Base-by-base conservation (phyloP, 92 coral and sea anemone genomes). In the Desmophyllum pertusum region DNA sequence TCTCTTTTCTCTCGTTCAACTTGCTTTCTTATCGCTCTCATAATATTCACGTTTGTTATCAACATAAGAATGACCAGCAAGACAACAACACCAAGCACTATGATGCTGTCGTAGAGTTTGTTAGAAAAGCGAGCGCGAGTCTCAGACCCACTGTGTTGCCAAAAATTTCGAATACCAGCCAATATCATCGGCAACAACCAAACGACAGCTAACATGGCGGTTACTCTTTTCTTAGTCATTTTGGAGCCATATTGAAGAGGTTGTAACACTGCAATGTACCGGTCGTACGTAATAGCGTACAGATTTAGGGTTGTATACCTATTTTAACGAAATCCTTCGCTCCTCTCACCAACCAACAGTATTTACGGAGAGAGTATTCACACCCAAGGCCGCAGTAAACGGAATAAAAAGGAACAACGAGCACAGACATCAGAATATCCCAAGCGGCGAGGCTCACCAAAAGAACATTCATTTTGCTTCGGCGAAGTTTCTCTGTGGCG, bases 261-360 rank as follows among this genome's bases (percentile, higher is more conserved):
- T 9, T 73, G 69, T n/a, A 90, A 71, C 7, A 90, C 93, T 1
- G 93, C 93, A n/a, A 76, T 74, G 78, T 86, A 76, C 40, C 93
- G 90, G 42, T 90, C 93, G 52, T 86, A 90, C 41, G 86, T 90
- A 23, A 89, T 89, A 38, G 93, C 93, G 36, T 78, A 80, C 18
- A 89, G 70, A 65, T 89, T 89, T 15, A 90, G 64, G 13, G 88
- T 87, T 31, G 90, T 84, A n/a, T n/a, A 14, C 81, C 90, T 13
- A 90, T 67, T 17, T 75, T 81, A 14, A 83, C 85, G 55, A 43
- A 86, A 67, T 90, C 93, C 75, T 90, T 90, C 3, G 87, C 90
- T 10, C 87, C 90, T 57, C 83, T 79, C 78, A 90, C 78, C 10
- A 90, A 36, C 93, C 93, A 90, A 40, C 93, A 90, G 14, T 80